Conservation (phyloP, 2,113 vertebrate genomes). For the Sapajus apella region DNA sequence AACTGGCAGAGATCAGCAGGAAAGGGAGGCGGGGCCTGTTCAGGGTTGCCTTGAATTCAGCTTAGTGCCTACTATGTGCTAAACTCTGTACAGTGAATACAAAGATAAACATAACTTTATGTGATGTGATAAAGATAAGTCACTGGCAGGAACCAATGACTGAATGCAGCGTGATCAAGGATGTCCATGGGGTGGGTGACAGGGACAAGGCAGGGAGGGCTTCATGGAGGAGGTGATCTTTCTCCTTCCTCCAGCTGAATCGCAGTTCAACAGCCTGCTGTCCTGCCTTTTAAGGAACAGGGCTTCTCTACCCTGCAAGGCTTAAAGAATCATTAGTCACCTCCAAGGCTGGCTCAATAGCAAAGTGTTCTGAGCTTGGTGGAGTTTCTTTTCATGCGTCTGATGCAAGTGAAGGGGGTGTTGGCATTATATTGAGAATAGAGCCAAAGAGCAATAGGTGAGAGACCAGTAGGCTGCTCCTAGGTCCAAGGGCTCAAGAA, state of each 20-base stretch:
- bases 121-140: too few relatives aligned
- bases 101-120: background rate
- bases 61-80: background rate
- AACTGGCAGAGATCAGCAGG: background rate
- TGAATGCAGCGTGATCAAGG: background rate
- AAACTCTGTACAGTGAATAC: background rate
- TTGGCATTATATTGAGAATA: background rate
- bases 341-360: background rate
- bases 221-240: background rate
- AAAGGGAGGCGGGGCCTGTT: background rate
- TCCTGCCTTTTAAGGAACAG: background rate
- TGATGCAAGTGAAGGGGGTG: background rate
- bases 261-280: too few relatives aligned
- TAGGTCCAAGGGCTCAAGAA: too few relatives aligned
- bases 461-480: background rate
- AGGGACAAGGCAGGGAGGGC: background rate
- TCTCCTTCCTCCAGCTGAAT: background rate
- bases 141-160: background rate
- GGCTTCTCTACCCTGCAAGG: background rate
- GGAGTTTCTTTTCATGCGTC: background rate
- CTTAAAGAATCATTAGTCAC: background rate
- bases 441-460: background rate
- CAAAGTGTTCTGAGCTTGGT: background rate
- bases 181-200: background rate
- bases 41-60: background rate